These are phyloP conservation scores for Hepsetus odoe DNA, from an alignment of 2,113 vertebrate species.

Conservation along the genomic window DNA sequence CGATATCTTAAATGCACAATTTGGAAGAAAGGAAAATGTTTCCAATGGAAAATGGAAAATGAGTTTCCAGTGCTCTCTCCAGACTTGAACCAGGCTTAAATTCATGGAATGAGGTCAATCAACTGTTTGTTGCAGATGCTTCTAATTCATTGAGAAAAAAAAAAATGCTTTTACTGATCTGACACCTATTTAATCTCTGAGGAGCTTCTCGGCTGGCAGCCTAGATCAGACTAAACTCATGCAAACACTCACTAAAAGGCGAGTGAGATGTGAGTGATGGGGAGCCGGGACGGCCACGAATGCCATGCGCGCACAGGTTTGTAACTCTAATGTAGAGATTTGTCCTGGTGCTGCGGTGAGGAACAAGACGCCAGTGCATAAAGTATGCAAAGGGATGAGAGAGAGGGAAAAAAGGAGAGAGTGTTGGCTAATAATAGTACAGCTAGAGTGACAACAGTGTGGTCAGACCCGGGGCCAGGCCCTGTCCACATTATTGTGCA, in stretches of 20 bases:
- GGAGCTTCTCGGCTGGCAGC: constrained; percentile 56
- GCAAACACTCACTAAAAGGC: constrained; percentile 69
- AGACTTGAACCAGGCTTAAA: not conserved
- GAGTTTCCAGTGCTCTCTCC: too few relatives aligned
- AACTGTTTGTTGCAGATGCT: too few relatives aligned
- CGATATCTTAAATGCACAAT: too few relatives aligned
- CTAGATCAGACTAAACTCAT: constrained; percentile 66
- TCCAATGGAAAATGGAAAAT: too few relatives aligned
- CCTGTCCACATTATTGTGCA: constrained; percentile 61
- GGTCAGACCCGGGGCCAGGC: constrained; percentile 55
- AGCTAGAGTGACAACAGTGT: not conserved
- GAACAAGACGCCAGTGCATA: constrained; percentile 68
- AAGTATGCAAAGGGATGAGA: constrained; percentile 68
- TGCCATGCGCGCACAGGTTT: constrained; percentile 53
- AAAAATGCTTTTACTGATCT: constrained; percentile 14
- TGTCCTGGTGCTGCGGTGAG: constrained; percentile 63
- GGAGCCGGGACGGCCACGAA: constrained; percentile 51
- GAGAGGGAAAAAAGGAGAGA: constrained; percentile 48
- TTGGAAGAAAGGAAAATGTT: too few relatives aligned
- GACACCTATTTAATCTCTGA: constrained; percentile 39
- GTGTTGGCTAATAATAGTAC: constrained; percentile 13
- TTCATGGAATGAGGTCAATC: not conserved
- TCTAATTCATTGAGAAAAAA: constrained; percentile 36
- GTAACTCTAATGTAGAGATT: constrained; percentile 75
- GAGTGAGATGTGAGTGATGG: constrained; percentile 55